phyloP scores from a whole-genome alignment of 2,888 invertebrate genomes.

The Agriotes lineatus region DNA sequence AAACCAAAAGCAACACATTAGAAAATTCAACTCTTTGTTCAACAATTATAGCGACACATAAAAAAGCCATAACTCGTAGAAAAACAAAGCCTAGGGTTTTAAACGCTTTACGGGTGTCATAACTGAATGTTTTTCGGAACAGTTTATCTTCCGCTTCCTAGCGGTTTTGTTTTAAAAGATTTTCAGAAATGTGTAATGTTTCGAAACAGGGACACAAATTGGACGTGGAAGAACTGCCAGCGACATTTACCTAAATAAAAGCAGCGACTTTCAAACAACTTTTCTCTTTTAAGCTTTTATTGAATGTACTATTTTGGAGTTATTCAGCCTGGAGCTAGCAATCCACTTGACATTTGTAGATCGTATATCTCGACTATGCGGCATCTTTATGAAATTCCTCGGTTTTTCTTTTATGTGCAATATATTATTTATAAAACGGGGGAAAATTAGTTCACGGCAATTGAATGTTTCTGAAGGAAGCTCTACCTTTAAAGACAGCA shows the following conservation, averaged over 20 bases:
- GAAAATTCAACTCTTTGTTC: too few species aligned
- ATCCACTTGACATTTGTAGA: slow-evolving; percentile 24
- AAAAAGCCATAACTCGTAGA: too few species aligned
- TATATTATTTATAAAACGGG: slow-evolving; percentile 1
- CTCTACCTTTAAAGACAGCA: too few species aligned
- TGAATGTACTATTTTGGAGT: slow-evolving; percentile 27
- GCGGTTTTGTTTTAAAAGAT: too few species aligned
- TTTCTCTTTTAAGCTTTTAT: slow-evolving; percentile 24
- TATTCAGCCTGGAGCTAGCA: slow-evolving; percentile 19
- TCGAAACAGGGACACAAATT: slow-evolving; percentile 10
- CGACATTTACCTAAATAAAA: slow-evolving; percentile 20
- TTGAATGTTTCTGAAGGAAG: too few species aligned
- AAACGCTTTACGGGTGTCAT: too few species aligned
- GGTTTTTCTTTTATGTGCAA: not conserved
- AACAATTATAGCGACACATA: too few species aligned
- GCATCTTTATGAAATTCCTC: slow-evolving; percentile 24
- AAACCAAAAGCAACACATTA: too few species aligned
- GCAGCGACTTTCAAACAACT: slow-evolving; percentile 20
- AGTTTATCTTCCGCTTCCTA: too few species aligned
- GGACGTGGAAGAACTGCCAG: slow-evolving; percentile 23
- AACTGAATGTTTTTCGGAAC: too few species aligned
- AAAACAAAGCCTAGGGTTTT: too few species aligned
- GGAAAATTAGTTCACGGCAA: too few species aligned
- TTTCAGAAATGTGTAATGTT: slow-evolving; percentile 18
- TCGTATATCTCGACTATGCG: slow-evolving; percentile 11